These are phyloP conservation scores for Cephus pygmeus DNA, from an alignment of 2,888 invertebrate species.

Conservation along the genomic window DNA sequence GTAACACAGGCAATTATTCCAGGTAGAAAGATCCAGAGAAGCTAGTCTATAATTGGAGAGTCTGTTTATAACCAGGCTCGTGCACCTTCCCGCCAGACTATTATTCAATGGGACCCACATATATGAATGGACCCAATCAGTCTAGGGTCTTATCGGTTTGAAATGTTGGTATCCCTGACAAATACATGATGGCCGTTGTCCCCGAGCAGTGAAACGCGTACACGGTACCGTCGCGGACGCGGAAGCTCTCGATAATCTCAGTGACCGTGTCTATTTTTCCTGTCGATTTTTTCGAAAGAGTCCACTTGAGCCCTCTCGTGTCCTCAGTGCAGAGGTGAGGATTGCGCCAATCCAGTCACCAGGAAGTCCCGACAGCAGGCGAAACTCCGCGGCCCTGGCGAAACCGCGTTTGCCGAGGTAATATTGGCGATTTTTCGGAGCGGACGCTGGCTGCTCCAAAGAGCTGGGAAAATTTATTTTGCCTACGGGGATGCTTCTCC, in stretches of 20 bases:
- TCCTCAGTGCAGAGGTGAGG: conserved; percentile 12
- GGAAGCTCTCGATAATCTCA: neutral
- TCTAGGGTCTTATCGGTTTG: conserved; percentile 35
- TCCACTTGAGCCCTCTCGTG: conserved; percentile 15
- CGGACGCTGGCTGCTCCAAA: conserved; percentile 44
- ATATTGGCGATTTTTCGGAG: conserved; percentile 59
- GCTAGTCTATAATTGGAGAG: neutral
- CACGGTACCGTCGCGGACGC: conserved; percentile 37
- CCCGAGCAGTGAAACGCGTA: conserved; percentile 62
- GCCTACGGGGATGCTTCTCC: neutral
- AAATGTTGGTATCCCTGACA: conserved; percentile 60
- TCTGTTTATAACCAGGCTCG: neutral
- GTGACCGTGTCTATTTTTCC: conserved; percentile 3
- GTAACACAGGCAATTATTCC: neutral
- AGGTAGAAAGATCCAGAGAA: neutral
- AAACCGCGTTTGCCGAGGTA: conserved; percentile 60
- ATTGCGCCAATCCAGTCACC: neutral
- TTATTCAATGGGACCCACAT: neutral
- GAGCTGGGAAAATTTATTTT: neutral
- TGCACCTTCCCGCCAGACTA: neutral
- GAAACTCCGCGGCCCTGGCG: conserved; percentile 25
- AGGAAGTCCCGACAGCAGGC: neutral
- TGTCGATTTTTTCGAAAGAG: conserved; percentile 10
- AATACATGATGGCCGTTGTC: conserved; percentile 63
- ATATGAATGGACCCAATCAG: neutral